phyloP scores from a whole-genome alignment of 2,113 vertebrate genomes.

The Terrapene triunguis region DNA sequence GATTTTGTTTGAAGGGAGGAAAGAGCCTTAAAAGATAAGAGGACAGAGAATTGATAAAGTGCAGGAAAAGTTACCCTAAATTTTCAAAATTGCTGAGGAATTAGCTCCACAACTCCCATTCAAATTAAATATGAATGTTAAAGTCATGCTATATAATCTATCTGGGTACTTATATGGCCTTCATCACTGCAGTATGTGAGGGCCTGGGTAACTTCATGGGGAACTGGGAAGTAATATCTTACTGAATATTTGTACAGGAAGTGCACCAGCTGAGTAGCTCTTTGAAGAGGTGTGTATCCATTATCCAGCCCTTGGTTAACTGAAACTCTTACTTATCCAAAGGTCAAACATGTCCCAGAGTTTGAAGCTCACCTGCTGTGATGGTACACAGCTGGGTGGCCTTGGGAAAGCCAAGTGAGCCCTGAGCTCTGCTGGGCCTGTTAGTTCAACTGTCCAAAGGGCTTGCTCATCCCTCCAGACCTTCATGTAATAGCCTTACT shows the following conservation, averaged over 20 bases:
- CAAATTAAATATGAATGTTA: constrained; percentile 48
- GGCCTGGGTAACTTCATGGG: background rate
- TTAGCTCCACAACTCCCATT: constrained; percentile 34
- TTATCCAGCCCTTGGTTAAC: background rate
- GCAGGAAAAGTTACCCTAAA: constrained; percentile 40
- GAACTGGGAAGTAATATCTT: background rate
- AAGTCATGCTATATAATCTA: constrained; percentile 42
- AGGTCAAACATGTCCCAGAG: background rate
- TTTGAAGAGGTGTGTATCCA: background rate
- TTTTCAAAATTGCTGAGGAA: constrained; percentile 50
- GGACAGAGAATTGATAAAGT: constrained; percentile 30
- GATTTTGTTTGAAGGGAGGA: constrained; percentile 57
- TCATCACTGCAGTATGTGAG: background rate
- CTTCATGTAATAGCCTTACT: background rate
- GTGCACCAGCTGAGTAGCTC: background rate
- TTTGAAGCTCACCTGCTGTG: background rate
- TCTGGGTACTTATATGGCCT: background rate
- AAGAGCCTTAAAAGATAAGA: constrained; percentile 58
- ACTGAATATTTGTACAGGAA: constrained; percentile 44
- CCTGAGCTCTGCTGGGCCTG: background rate
- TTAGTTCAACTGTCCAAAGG: background rate
- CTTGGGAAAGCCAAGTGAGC: background rate
- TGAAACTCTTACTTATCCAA: background rate
- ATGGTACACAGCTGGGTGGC: background rate
- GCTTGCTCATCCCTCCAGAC: background rate